Base-by-base conservation (phyloP, 2,113 vertebrate species). In the Craseonycteris thonglongyai region DNA sequence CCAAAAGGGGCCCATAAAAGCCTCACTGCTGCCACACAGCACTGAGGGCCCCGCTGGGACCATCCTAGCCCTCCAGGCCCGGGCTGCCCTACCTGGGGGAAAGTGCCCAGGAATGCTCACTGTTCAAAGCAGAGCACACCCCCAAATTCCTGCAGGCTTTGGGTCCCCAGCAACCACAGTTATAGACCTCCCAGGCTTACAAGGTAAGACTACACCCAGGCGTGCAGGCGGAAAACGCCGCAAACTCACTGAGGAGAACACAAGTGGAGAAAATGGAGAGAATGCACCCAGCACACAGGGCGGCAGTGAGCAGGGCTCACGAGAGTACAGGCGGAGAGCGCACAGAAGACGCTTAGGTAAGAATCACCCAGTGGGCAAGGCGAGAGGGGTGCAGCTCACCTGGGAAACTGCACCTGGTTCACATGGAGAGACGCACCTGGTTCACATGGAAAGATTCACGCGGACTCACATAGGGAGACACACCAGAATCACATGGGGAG, bases 251-350 rank as follows among this genome's bases (percentile, higher is more conserved):
- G 24, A 58, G 24, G 26, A 58, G 19, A 58, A 21, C 5, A 15
- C 6, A 6, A 0, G 2, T 24, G 40, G 30, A 30, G 19, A 21
- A 18, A 33, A 14, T 21, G 19, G 42, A 84, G n/a, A 61, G 30
- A 54, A 7, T 28, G 47, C 8, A n/a, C 0, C 2, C 10, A 40
- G 9, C 18, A 33, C 1, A 4, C 26, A n/a, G 1, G 45, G 28
- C 74, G 28, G 51, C 5, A 13, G 12, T 2, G 45, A 40, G 7
- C 4, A 10, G 0, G 7, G 26, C n/a, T 9, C 26, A 2, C 0
- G 12, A 9, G 42, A 40, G 4, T 51, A 16, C 9, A 3, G 2
- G 38, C 11, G 24, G 13, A 61, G 54, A 51, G 26, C 0, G 1
- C 3, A 3, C 68, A 35, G 40, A 38, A 35, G 40, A 38, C 11